Conservation (phyloP, 2,797 vertebrate species). For the Xiphophorus birchmanni region DNA sequence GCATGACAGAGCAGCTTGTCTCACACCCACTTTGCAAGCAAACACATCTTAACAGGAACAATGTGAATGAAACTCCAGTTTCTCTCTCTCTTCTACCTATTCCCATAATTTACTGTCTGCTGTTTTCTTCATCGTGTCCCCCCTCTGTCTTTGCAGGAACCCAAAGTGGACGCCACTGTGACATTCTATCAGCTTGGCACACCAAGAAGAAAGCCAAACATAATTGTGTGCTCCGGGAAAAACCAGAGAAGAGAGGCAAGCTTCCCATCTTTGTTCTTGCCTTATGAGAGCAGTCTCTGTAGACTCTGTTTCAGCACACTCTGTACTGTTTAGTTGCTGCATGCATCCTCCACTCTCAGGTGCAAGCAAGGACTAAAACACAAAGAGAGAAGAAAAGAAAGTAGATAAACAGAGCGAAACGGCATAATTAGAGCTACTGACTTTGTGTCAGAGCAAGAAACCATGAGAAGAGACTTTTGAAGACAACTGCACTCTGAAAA, state of each 20-base stretch:
- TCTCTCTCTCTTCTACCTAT: conserved; percentile 9
- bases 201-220: conserved; percentile 46
- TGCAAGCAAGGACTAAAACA: conserved; percentile 48
- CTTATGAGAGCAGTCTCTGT: conserved; percentile 56
- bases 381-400: conserved; percentile 52
- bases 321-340: conserved; percentile 54
- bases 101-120: conserved; percentile 1
- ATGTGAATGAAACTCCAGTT: conserved; percentile 29
- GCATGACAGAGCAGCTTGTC: conserved; percentile 10
- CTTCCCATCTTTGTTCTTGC: conserved; percentile 62
- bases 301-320: conserved; percentile 48
- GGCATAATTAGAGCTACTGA: conserved; percentile 70
- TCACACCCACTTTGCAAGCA: conserved; percentile 15
- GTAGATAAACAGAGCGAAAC: conserved; percentile 46
- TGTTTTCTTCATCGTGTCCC: conserved; percentile 33
- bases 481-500: conserved; percentile 57
- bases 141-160: conserved; percentile 64
- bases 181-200: conserved; percentile 36
- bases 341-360: conserved; percentile 48
- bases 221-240: conserved; percentile 47
- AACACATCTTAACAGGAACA: conserved; percentile 19
- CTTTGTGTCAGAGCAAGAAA: conserved; percentile 57
- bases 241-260: conserved; percentile 49
- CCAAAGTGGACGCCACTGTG: conserved; percentile 37
- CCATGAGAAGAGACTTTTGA: conserved; percentile 73